Percentiles rank a stretch among this genome's conserved stretches.
Conservation (phyloP, 1,140 invertebrate species). For the Drosophila burlai region DNA sequence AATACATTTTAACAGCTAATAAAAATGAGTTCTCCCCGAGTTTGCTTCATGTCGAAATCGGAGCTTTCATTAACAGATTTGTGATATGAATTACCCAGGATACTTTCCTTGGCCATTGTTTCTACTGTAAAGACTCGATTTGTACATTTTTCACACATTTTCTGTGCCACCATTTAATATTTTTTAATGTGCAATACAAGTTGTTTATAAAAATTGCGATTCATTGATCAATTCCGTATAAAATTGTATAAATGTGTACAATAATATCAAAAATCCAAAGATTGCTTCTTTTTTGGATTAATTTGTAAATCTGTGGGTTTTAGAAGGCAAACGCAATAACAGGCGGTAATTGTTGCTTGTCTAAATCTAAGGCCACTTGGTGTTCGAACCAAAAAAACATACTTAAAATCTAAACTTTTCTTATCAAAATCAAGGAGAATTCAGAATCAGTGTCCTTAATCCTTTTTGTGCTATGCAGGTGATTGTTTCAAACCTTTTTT, state of each 20-base stretch:
- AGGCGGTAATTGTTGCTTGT: slow-evolving; percentile 22
- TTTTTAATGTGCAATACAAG: slow-evolving; percentile 29
- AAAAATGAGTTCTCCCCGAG: background rate
- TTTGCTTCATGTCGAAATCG: background rate
- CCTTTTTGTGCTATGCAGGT: slow-evolving; percentile 1
- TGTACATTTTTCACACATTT: background rate
- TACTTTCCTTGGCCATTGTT: too few species aligned
- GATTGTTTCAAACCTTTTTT: background rate
- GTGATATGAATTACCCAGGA: too few species aligned
- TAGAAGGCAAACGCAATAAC: too few species aligned
- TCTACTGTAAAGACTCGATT: background rate
- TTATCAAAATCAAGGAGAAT: background rate
- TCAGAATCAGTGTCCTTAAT: background rate
- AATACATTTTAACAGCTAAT: background rate
- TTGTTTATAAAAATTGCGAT: slow-evolving; percentile 36
- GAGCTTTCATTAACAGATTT: background rate
- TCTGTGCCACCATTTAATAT: slow-evolving; percentile 6
- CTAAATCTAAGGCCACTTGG: slow-evolving; percentile 75
- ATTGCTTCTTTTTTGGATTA: slow-evolving; percentile 4
- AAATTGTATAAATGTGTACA: slow-evolving; percentile 32
- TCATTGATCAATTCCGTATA: slow-evolving; percentile 11
- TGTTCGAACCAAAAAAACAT: slow-evolving; percentile 62
- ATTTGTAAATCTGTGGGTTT: slow-evolving; percentile 1
- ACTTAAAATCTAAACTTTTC: slow-evolving; percentile 12
- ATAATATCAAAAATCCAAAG: slow-evolving; percentile 32